A percentile compares a stretch with the other conserved stretches of the same genome.
Conservation (phyloP, 2,797 vertebrate species). For the Brachyalestes nurse region DNA sequence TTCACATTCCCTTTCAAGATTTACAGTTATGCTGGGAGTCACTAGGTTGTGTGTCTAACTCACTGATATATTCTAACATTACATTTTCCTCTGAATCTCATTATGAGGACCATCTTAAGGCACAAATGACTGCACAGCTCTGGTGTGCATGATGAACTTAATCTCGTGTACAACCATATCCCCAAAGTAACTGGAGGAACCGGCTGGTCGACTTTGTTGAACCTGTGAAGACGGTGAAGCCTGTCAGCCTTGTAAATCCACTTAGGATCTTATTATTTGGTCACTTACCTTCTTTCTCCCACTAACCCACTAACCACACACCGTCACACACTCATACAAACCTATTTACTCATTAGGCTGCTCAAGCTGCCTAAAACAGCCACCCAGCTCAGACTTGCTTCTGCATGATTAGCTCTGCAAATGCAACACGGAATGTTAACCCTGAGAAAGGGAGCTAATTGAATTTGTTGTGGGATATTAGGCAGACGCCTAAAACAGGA, state of each 20-base stretch:
- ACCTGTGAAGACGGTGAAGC: background rate
- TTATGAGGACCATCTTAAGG: background rate
- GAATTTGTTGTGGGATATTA: too few relatives aligned
- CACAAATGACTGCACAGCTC: background rate
- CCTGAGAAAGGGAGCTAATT: background rate
- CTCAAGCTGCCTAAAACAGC: background rate
- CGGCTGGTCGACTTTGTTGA: background rate
- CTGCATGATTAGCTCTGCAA: background rate
- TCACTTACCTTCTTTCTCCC: slow-evolving; percentile 2
- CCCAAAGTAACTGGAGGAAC: background rate
- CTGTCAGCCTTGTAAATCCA: background rate
- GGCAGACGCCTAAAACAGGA: background rate
- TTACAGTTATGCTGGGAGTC: too few relatives aligned
- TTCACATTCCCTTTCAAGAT: too few relatives aligned
- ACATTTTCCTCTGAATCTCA: background rate
- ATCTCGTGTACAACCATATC: background rate
- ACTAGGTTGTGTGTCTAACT: background rate
- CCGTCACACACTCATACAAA: background rate
- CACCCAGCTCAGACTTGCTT: background rate
- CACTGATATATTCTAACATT: background rate
- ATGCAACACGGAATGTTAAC: background rate
- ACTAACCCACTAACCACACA: slow-evolving; percentile 5
- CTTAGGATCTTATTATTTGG: background rate
- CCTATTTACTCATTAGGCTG: slow-evolving; percentile 16
- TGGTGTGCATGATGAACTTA: background rate